These are phyloP conservation scores for Apostichopus japonicus DNA, from an alignment of 35 echinoderm and acorn worm genomes.

Conservation along the genomic window DNA sequence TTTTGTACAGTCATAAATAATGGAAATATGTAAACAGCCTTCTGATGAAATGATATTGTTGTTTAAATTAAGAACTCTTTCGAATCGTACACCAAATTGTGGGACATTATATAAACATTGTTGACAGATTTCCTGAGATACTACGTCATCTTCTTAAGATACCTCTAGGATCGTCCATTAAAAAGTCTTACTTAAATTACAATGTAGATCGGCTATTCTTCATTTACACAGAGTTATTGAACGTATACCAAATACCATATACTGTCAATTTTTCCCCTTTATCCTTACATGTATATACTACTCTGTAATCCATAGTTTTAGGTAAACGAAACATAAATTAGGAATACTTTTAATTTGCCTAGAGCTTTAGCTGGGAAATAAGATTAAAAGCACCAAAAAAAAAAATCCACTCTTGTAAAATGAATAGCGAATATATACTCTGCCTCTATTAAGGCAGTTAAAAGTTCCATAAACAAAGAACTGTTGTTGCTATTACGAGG, in stretches of 20 bases:
- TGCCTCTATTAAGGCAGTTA: conserved; percentile 40
- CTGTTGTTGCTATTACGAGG: conserved; percentile 58
- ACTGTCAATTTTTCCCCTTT: neutral
- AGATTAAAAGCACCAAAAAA: neutral
- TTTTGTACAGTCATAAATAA: neutral
- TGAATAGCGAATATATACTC: neutral
- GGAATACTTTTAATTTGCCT: conserved; percentile 44
- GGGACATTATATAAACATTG: conserved; percentile 6
- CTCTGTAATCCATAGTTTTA: conserved; percentile 21
- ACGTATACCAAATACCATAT: neutral
- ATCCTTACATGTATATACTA: neutral
- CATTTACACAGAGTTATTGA: neutral
- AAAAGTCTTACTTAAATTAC: neutral
- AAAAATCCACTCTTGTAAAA: conserved; percentile 10
- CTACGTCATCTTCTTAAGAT: neutral
- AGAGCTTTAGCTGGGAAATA: conserved; percentile 14
- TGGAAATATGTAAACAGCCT: neutral
- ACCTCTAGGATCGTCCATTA: neutral
- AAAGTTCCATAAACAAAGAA: conserved; percentile 57
- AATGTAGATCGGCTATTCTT: neutral
- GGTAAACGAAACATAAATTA: conserved; percentile 51
- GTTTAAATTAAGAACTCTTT: conserved; percentile 11
- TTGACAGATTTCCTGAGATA: conserved; percentile 1
- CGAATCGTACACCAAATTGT: neutral
- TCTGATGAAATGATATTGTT: neutral